Evolutionary conservation across 2,113 vertebrate genomes (phyloP).

Genomic region (Polypterus bichir): DNA sequence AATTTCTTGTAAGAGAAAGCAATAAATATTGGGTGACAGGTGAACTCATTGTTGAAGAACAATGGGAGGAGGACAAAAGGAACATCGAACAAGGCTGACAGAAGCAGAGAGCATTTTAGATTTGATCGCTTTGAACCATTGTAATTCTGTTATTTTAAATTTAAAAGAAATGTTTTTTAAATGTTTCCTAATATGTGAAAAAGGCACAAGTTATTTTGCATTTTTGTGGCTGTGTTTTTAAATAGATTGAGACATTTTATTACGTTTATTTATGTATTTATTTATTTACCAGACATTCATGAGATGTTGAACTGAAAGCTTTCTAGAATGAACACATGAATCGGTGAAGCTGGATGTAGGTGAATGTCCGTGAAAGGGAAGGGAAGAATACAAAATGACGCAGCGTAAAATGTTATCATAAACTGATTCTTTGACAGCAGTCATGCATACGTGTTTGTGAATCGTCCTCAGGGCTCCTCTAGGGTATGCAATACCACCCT

Average conservation of each 20-base stretch:
- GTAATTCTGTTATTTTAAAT: too few species aligned
- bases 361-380: not conserved
- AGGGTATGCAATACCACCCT: constrained; percentile 16
- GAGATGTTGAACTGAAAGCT: not conserved
- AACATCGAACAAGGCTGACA: too few species aligned
- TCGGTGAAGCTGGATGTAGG: not conserved
- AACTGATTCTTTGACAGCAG: not conserved
- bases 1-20: too few species aligned
- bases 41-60: too few species aligned
- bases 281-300: not conserved
- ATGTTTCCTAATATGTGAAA: too few species aligned
- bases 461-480: not conserved
- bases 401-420: not conserved
- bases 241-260: not conserved
- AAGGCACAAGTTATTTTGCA: too few species aligned
- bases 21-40: too few species aligned
- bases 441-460: not conserved
- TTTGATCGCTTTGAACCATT: too few species aligned
- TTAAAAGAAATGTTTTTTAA: too few species aligned
- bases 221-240: not conserved
- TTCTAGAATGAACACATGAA: not conserved
- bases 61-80: too few species aligned
- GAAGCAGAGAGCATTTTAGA: too few species aligned
- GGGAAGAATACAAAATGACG: not conserved
- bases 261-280: not conserved